Evolutionary conservation across 35 echinoderm and acorn worm genomes (phyloP).

Genomic region (Stichopus chloronotus): DNA sequence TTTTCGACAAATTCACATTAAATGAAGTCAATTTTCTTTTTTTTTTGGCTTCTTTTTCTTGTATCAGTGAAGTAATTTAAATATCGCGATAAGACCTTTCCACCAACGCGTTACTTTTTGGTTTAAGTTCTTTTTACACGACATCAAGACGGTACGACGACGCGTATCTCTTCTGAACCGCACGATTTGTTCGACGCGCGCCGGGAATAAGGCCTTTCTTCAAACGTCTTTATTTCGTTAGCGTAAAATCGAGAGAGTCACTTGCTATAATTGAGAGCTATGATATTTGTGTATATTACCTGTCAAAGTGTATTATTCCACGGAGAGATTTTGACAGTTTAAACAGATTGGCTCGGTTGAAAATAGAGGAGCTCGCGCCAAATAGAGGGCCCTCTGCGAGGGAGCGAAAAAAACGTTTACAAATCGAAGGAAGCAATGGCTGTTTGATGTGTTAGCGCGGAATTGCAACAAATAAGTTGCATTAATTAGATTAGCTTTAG

Average conservation of each 20-base stretch:
- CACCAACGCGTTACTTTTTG: neutral
- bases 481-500: conserved; percentile 65
- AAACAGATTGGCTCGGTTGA: conserved; percentile 50
- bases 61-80: conserved; percentile 27
- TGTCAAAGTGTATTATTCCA: conserved; percentile 66
- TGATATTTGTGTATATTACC: conserved; percentile 68
- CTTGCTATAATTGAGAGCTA: conserved; percentile 61
- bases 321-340: conserved; percentile 56
- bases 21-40: conserved; percentile 37
- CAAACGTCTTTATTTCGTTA: conserved; percentile 51
- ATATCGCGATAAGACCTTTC: conserved; percentile 13
- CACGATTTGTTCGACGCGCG: conserved; percentile 55
- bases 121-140: neutral
- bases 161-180: conserved; percentile 32
- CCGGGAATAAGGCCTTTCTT: conserved; percentile 29
- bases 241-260: conserved; percentile 56
- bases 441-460: conserved; percentile 55
- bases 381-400: conserved; percentile 43
- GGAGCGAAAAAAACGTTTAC: conserved; percentile 46
- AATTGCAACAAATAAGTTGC: conserved; percentile 62
- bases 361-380: conserved; percentile 40
- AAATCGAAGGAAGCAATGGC: conserved; percentile 58
- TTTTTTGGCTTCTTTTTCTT: neutral
- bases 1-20: conserved; percentile 40
- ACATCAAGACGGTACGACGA: neutral